Evolutionary conservation across 1,140 invertebrate genomes (phyloP).

Genomic region (Musca vetustissima): DNA sequence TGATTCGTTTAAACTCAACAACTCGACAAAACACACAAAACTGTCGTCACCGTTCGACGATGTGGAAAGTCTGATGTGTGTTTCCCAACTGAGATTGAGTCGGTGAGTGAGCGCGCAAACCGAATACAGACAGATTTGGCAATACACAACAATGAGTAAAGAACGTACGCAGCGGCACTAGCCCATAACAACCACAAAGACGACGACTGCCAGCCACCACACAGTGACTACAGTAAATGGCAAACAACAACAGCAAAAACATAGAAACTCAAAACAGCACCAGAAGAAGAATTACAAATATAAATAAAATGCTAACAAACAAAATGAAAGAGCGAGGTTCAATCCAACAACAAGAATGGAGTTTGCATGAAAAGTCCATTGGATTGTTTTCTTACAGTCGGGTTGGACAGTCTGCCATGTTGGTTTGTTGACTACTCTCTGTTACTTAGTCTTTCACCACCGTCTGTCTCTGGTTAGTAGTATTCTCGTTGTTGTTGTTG

Average conservation of each 20-base stretch:
- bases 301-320: too few species aligned
- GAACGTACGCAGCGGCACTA: neutral
- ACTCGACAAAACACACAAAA: too few species aligned
- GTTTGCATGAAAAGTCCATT: too few species aligned
- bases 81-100: neutral
- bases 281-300: too few species aligned
- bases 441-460: neutral
- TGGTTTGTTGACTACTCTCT: neutral
- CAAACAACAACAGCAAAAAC: neutral
- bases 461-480: neutral
- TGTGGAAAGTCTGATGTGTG: conserved; percentile 11
- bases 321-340: too few species aligned
- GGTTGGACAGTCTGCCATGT: neutral
- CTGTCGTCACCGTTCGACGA: neutral
- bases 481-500: neutral
- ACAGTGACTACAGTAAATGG: neutral
- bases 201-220: neutral
- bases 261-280: too few species aligned
- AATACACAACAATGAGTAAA: neutral
- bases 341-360: too few species aligned
- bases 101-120: neutral
- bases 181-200: conserved; percentile 1
- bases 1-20: too few species aligned
- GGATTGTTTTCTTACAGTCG: too few species aligned
- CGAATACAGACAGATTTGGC: neutral